Percentiles rank a stretch among this genome's conserved stretches.
Evolutionary conservation across 2,797 vertebrate species (phyloP).

Genomic region (Cheirogaleus major): DNA sequence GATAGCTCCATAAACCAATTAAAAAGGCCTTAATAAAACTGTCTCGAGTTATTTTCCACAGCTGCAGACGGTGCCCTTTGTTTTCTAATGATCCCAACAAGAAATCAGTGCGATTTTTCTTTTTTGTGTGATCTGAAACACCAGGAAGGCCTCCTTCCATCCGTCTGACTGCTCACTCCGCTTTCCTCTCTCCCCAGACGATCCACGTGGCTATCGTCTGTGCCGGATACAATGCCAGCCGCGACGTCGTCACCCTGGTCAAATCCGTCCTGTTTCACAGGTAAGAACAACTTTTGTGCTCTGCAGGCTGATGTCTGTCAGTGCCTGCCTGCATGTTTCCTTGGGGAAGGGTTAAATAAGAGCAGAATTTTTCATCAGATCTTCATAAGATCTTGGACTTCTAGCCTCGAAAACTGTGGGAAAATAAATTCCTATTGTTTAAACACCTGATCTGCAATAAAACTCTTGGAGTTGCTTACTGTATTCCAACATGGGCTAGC

Average conservation of each 20-base stretch:
- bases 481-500: rapidly evolving
- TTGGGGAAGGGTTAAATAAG: neutral
- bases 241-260: slow-evolving; percentile 97
- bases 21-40: slow-evolving; percentile 83
- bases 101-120: slow-evolving; percentile 60
- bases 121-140: neutral
- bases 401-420: neutral
- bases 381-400: neutral
- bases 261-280: slow-evolving; percentile 99
- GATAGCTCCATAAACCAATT: slow-evolving; percentile 82
- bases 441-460: neutral
- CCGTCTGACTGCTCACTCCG: slow-evolving; percentile 19
- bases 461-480: neutral
- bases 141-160: slow-evolving; percentile 13
- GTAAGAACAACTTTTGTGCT: slow-evolving; percentile 83
- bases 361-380: neutral
- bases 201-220: slow-evolving; percentile 99
- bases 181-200: slow-evolving; percentile 88
- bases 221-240: slow-evolving; percentile 97
- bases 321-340: rapidly evolving
- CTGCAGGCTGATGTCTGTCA: rapidly evolving
- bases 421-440: neutral
- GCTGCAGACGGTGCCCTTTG: slow-evolving; percentile 69
- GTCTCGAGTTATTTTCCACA: slow-evolving; percentile 76
- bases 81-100: slow-evolving; percentile 47